Evolutionary conservation across 2,797 vertebrate genomes (phyloP).

Genomic region (Phrynocephalus guinanensis): DNA sequence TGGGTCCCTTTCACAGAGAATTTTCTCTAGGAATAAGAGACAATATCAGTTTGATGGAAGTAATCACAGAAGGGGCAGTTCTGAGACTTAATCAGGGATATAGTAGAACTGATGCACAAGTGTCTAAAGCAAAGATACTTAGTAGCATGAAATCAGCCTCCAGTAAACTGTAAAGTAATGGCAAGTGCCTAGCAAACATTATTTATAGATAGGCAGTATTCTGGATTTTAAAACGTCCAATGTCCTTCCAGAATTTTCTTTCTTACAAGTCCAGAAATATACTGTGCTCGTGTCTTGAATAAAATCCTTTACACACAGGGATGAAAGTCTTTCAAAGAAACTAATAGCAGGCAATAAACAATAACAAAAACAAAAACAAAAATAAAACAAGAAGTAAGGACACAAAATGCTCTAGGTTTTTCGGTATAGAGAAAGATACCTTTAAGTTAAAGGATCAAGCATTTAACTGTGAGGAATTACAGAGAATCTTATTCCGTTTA

Average conservation of each 20-base stretch:
- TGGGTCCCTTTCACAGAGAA: not conserved
- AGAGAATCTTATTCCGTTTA: not conserved
- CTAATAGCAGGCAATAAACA: not conserved
- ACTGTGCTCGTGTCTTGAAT: not conserved
- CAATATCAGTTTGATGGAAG: conserved; percentile 37
- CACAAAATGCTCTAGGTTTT: too few relatives aligned
- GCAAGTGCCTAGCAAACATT: conserved; percentile 52
- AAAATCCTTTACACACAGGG: conserved; percentile 4
- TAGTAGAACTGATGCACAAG: conserved; percentile 59
- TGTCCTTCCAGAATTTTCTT: conserved; percentile 33
- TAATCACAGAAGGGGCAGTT: conserved; percentile 64
- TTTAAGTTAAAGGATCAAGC: not conserved
- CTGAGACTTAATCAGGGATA: conserved; percentile 67
- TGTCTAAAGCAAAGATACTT: conserved; percentile 54
- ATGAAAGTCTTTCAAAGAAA: not conserved
- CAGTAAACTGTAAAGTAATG: conserved; percentile 56
- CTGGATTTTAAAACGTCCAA: conserved; percentile 11
- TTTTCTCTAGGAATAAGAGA: not conserved
- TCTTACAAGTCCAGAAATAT: not conserved
- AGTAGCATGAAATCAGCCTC: conserved; percentile 49
- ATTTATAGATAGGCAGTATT: conserved; percentile 44
- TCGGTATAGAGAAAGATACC: not conserved
- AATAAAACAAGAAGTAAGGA: too few relatives aligned
- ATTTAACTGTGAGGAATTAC: not conserved
- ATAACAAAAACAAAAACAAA: too few relatives aligned